Base-by-base conservation (phyloP, 2,797 vertebrate species). In the Mormyrops attenuatus region DNA sequence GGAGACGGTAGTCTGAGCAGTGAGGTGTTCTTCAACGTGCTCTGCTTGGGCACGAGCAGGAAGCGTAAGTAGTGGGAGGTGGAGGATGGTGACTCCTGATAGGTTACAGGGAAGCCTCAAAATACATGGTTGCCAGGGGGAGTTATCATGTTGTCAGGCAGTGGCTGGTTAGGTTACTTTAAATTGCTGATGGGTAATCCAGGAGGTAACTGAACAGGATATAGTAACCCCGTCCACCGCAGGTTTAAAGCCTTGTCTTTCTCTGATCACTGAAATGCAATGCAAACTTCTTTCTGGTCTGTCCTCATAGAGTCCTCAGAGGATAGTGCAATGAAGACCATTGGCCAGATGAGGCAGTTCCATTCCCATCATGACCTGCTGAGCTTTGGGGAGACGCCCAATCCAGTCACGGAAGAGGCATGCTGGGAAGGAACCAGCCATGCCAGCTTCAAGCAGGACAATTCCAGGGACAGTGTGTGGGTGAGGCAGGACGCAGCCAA, bases 361-460 rank as follows among this genome's bases (percentile, higher is more conserved):
- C 95, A 96, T 93, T 97, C 96, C 85, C 96, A 97, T 91, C 96
- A 96, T 93, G 95, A 97, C 93, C 93, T 97, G 89, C 91, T 96
- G 53, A 96, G 95, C 91, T 92, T 97, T 91, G 49, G 90, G 22
- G 94, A 94, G 82, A 91, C 89, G 20, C 34, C 44, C 5, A 91
- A 89, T 66, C 92, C 93, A 1, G 92, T 90, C n/a, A 41, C 90
- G 57, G 90, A 88, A 90, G 38, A 87, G 80, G 89, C 0, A 26
- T 93, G 50, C 89, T 91, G 92, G 88, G 90, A 87, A 60, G 90
- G 93, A 3, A 49, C 92, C 44, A 90, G 93, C 89, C 92, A 91
- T 91, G 93, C 92, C 90, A 91, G 92, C 15, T n/a, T 90, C 92
- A 77, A 86, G 66, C 13, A 88, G 52, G 13, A 87, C 50, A 73